Evolutionary conservation across 2,113 vertebrate species (phyloP).

Genomic region (Nesoenas mayeri): DNA sequence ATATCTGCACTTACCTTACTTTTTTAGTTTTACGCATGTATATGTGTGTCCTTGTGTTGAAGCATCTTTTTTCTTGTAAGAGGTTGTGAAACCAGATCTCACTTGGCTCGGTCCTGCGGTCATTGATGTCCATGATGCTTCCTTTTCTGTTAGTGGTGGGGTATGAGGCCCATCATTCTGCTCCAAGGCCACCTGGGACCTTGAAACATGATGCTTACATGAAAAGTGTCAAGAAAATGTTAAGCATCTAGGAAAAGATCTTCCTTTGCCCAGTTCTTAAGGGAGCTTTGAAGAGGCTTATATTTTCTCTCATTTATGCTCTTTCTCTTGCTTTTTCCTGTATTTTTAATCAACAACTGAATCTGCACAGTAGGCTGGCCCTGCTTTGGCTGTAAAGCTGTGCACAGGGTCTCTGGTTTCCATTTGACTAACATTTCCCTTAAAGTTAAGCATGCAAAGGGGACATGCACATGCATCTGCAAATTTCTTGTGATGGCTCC

Average conservation of each 20-base stretch:
- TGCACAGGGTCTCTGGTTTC: neutral
- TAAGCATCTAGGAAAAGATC: neutral
- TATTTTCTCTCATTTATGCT: neutral
- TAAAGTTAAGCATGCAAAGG: neutral
- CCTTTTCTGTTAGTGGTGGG: neutral
- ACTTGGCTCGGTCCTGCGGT: neutral
- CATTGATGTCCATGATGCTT: neutral
- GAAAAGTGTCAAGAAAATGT: neutral
- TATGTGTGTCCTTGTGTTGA: neutral
- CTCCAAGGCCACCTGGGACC: neutral
- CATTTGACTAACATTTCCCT: conserved; percentile 25
- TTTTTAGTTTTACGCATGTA: neutral
- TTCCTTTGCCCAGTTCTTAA: neutral
- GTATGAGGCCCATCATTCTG: neutral
- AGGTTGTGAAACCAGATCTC: neutral
- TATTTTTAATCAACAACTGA: conserved; percentile 22
- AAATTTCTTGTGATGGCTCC: neutral
- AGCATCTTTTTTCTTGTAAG: neutral
- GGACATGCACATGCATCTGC: neutral
- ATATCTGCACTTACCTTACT: neutral
- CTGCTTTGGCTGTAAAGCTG: neutral
- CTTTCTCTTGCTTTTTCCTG: neutral
- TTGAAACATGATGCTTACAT: neutral
- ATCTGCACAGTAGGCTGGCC: neutral
- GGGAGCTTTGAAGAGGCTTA: neutral